Evolutionary conservation across 2,113 vertebrate genomes (phyloP), one percentile per base, ranked within the genome.

Genomic region (Pterocles gutturalis): DNA sequence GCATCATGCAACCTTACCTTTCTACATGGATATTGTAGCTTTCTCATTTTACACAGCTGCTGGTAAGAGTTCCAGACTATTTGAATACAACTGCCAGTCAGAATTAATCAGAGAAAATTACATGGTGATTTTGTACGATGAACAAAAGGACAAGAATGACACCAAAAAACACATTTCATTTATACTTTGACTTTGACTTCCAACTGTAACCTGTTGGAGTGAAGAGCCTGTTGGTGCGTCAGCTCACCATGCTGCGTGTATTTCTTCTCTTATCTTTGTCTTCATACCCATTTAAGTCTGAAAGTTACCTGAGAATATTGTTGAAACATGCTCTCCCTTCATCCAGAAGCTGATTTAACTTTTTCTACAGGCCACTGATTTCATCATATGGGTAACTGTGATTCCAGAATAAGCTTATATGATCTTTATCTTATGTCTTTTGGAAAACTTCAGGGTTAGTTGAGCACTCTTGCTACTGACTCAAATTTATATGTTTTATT

Each of bases 401-500:
- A 55, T 69, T 87, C 34, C 65, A 79, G 82, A 87, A 90, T 89
- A 92, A 96, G 70, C 29, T 84, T 71, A 87, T 70, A 60, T 87
- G 86, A 91, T 83, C 43, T 83, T 94, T 65, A 66, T 85, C 75
- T 83, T 83, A 58, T 7, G 41, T 64, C 36, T 92, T 94, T 77
- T 85, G 77, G 85, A 94, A 94, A 82, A 92, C 36, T 87, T 90
- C 48, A 78, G 67, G 91, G 80, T 90, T 95, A 90, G 83, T 94
- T 94, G 91, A 93, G 76, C 81, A 89, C 60, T 93, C 6, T 4
- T 91, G 43, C 81, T 80, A 54, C 48, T 80, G 57, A 80, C 28
- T 94, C 62, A 70, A 41, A 75, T 93, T 83, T 88, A n/a, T 92
- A 10, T 89, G 43, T 87, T 93, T 95, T 88, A 85, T 94, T 92